A percentile compares a stretch with the other conserved stretches of the same genome.
These are phyloP conservation scores for Teleopsis dalmanni DNA, from an alignment of 1,140 invertebrate genomes.

Conservation along the genomic window DNA sequence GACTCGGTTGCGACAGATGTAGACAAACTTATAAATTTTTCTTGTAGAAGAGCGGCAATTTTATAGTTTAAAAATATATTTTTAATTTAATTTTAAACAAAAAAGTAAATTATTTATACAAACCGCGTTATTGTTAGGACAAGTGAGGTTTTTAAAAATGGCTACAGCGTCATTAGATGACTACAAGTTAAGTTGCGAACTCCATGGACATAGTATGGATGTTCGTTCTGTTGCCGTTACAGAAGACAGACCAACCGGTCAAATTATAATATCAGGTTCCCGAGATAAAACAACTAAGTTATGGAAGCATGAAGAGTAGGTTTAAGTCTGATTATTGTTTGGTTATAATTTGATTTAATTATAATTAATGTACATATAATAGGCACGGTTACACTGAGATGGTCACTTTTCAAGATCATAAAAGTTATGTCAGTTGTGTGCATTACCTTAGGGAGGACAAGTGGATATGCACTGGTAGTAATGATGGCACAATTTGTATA, in stretches of 20 bases:
- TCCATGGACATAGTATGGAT: constrained; percentile 75
- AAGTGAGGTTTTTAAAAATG: no score
- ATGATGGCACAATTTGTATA: constrained; percentile 75
- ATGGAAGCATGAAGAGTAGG: constrained; percentile 73
- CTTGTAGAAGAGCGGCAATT: no score
- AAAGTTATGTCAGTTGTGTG: constrained; percentile 77
- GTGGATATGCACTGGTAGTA: constrained; percentile 75
- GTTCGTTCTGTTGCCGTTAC: constrained; percentile 68
- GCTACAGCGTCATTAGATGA: constrained; percentile 38
- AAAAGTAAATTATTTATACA: no score
- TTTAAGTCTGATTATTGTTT: constrained; percentile 3
- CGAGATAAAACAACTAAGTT: constrained; percentile 77
- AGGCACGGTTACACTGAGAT: constrained; percentile 52
- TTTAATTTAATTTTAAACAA: no score
- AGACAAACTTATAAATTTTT: no score
- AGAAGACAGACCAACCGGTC: constrained; percentile 57
- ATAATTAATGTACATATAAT: constrained; percentile 19
- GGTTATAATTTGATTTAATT: not conserved
- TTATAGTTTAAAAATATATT: no score
- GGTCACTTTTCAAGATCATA: constrained; percentile 69
- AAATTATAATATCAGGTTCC: constrained; percentile 74
- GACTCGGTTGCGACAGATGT: no score
- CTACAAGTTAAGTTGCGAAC: constrained; percentile 68
- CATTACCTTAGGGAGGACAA: constrained; percentile 69
- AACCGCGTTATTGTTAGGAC: no score